Evolutionary conservation across 2,113 vertebrate genomes (phyloP).

Genomic region (Chionomys nivalis): DNA sequence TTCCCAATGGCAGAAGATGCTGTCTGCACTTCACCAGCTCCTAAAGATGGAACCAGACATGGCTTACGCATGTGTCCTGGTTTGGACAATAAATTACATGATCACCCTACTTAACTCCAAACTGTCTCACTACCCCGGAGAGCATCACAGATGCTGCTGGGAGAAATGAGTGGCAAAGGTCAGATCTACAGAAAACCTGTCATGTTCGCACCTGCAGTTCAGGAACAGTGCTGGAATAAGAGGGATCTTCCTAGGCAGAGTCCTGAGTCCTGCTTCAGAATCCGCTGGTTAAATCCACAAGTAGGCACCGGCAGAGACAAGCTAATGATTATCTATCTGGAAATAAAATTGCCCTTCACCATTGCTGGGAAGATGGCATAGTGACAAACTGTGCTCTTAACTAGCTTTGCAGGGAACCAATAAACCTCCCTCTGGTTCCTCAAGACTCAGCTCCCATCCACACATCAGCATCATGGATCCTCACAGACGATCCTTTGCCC

Average conservation of each 20-base stretch:
- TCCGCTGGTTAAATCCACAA: not conserved
- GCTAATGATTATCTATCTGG: not conserved
- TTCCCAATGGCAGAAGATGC: not conserved
- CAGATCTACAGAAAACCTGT: not conserved
- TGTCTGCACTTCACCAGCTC: not conserved
- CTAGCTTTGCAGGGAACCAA: not conserved
- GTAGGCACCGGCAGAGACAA: not conserved
- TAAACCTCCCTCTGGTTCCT: not conserved
- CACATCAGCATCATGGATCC: not conserved
- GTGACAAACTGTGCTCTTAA: conserved; percentile 45
- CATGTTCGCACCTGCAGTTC: not conserved
- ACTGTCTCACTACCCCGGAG: not conserved
- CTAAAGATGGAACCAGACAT: not conserved
- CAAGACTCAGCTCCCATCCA: not conserved
- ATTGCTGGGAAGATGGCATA: not conserved
- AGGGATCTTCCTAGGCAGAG: not conserved
- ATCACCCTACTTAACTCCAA: not conserved
- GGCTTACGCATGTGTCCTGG: not conserved
- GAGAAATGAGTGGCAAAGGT: not conserved
- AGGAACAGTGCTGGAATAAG: not conserved
- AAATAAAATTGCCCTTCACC: not conserved
- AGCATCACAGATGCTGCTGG: not conserved
- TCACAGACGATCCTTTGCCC: not conserved
- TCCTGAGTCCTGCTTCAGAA: not conserved
- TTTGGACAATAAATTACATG: not conserved